Percentiles rank a stretch among this genome's conserved stretches.
Conservation (phyloP, 2,113 vertebrate genomes). For the Tupaia chinensis region DNA sequence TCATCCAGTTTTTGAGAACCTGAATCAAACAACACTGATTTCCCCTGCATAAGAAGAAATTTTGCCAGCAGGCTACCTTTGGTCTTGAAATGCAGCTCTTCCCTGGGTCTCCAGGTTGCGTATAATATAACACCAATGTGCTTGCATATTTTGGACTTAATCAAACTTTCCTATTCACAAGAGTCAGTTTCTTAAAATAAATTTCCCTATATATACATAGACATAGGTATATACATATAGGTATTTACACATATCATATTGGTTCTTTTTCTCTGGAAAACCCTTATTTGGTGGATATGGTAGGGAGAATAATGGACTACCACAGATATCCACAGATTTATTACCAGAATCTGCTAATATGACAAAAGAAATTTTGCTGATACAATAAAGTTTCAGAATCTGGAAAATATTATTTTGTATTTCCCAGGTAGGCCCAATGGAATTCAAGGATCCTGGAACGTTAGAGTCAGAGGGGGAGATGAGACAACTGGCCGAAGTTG, state of each 20-base stretch:
- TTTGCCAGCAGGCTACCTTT: neutral
- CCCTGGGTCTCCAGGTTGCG: neutral
- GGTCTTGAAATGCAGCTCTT: neutral
- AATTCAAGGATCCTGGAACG: neutral
- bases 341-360: neutral
- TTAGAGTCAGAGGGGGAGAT: neutral
- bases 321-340: neutral
- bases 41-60: neutral
- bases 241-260: neutral
- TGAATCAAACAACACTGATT: neutral
- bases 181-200: neutral
- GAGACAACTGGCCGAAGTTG: neutral
- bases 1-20: neutral
- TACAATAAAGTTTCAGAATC: neutral
- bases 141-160: neutral
- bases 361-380: neutral
- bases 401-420: neutral
- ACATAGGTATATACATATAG: too few species aligned
- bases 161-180: neutral
- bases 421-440: neutral
- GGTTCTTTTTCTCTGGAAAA: neutral
- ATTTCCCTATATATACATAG: neutral
- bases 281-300: neutral
- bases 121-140: neutral
- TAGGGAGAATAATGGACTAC: neutral